Evolutionary conservation across 2,113 vertebrate species (phyloP), one percentile per base, ranked within the genome.

Genomic region (Atrichornis clamosus): DNA sequence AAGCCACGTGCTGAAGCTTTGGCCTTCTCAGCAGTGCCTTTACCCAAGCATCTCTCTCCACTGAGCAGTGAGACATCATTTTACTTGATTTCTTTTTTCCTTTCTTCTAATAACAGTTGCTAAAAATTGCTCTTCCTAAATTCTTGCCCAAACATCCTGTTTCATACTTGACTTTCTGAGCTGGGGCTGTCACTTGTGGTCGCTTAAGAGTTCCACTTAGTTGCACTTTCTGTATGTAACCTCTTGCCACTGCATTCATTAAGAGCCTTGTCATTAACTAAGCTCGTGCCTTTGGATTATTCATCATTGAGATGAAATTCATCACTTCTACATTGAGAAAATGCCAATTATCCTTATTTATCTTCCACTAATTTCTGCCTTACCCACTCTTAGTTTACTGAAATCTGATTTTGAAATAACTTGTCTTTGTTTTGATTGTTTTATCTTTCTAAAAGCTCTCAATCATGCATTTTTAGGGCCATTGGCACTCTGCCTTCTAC

Each of bases 131-230:
- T 72, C 42, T 59, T 90, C 15, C 55, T 59, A 59, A 75, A 60
- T 52, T 44, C 7, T 44, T 73, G 8, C 8, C 33, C 32, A 63
- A 60, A 56, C 5, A 68, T 11, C 27, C 78, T 4, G 13, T 67
- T 55, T 55, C 30, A 13, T 15, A 35, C 15, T 42, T 79, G 49
- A 30, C 21, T 75, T 79, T 90, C 56, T 39, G 19, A 44, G 47
- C 13, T 82, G 27, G 22, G 14, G 32, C 15, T 55, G 37, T 15
- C 0, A 2, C 24, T 62, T 60, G 30, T 0, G 0, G 7, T 64
- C 7, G 24, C 21, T 37, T 63, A 33, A 32, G 53, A 37, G 12
- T 37, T 65, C 42, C 46, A 28, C 30, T 19, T 2, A n/a, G 22
- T 12, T 44, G 17, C 8, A 32, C 32, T 30, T 76, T 26, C 41